A percentile compares a stretch with the other conserved stretches of the same genome.
Conservation (phyloP, 2,888 invertebrate species). For the Catocala fraxini region DNA sequence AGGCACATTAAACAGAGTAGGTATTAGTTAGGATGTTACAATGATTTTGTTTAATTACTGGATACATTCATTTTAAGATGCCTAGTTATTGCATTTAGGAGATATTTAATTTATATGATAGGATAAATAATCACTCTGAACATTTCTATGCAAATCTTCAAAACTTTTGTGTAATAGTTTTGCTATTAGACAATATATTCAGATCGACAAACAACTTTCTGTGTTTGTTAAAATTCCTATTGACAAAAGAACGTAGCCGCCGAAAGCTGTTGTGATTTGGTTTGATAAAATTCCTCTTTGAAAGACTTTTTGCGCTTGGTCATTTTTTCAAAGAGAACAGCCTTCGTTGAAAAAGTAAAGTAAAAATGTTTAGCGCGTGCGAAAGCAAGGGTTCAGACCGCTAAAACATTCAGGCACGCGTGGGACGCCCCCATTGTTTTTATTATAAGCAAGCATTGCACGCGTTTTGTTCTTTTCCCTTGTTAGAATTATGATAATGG, state of each 20-base stretch:
- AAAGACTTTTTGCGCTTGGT: conserved; percentile 36
- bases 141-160: too few species aligned
- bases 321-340: conserved; percentile 53
- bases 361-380: conserved; percentile 60
- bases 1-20: too few species aligned
- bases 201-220: neutral
- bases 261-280: conserved; percentile 6
- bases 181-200: neutral
- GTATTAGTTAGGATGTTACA: too few species aligned
- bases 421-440: conserved; percentile 71
- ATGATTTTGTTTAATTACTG: too few species aligned
- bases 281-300: conserved; percentile 32
- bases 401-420: conserved; percentile 74
- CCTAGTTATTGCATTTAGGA: too few species aligned
- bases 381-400: conserved; percentile 57
- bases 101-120: too few species aligned
- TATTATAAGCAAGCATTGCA: conserved; percentile 74
- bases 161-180: too few species aligned
- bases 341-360: conserved; percentile 48
- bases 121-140: too few species aligned
- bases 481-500: conserved; percentile 75
- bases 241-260: neutral
- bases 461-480: conserved; percentile 68
- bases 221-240: neutral
- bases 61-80: too few species aligned